Evolutionary conservation across 92 coral and sea anemone species (phyloP), one percentile per base, ranked within the genome.

Genomic region (Scolanthus callimorphus): DNA sequence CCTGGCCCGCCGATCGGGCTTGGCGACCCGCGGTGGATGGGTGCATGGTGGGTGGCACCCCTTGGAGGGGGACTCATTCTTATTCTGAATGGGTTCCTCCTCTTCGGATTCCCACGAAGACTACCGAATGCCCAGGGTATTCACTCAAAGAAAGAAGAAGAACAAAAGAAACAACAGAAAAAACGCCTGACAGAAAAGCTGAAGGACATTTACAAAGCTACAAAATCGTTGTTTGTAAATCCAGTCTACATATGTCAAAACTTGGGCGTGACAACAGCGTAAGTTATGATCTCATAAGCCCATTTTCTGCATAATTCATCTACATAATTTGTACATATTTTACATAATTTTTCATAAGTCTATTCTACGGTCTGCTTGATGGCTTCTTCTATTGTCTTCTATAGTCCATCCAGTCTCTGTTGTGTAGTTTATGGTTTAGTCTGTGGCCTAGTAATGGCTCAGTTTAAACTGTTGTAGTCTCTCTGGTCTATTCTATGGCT

Each of bases 11-110:
- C 30, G 13, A 34, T 85, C 23, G 51, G 71, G 15, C 71, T 62
- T 47, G 58, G 47, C 11, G 83, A 74, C 34, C 77, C 86, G 39
- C 83, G 72, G 2, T 85, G 92, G 92, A 54, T 85, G 6, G 92
- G 92, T 29, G 92, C 92, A 0, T 85, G 92, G 92, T 85, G 92
- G 92, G 43, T 85, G 37, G 92, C 86, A 20, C 65, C 65, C 29
- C 69, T 80, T 9, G 51, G 52, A 29, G 77, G 86, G 22, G 92
- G 92, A 17, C 11, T 43, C 48, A 43, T 80, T 1, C 63, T 85
- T 49, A 57, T 79, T 31, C 55, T 79, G 1, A 55, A 69, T 4
- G 85, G 86, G 10, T 15, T 73, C 46, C 44, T 73, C 0, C 51
- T 85, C 22, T 68, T 80, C n/a, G 92, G 83, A 8, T 85, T 79